Conservation (phyloP, 2,797 vertebrate genomes). For the Lithobates sylvaticus region DNA sequence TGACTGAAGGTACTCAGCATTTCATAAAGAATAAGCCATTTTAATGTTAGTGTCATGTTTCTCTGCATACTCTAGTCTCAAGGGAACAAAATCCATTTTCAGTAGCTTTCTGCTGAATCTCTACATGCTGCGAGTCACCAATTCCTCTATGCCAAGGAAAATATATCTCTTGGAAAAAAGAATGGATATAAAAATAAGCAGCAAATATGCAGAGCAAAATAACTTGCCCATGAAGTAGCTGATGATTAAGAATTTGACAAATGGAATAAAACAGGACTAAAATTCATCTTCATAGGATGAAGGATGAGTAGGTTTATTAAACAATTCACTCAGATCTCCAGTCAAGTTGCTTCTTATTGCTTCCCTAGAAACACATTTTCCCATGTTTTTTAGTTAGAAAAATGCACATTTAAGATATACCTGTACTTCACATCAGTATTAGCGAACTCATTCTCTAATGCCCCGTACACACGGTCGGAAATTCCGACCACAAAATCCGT, state of each 20-base stretch:
- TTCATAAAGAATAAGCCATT: slow-evolving; percentile 40
- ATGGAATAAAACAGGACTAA: slow-evolving; percentile 28
- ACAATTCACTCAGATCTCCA: not conserved
- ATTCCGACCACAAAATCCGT: no score
- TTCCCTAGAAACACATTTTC: not conserved
- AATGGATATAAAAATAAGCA: slow-evolving; percentile 84
- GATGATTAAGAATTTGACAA: slow-evolving; percentile 74
- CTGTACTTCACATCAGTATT: not conserved
- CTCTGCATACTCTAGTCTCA: slow-evolving; percentile 54
- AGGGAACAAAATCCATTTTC: slow-evolving; percentile 83
- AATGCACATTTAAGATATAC: not conserved
- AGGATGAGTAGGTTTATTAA: not conserved
- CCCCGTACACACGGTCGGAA: no score
- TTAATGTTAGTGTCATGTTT: slow-evolving; percentile 56
- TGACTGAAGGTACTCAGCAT: slow-evolving; percentile 5
- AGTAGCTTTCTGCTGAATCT: slow-evolving; percentile 84
- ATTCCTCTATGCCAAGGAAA: slow-evolving; percentile 82
- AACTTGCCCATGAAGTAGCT: slow-evolving; percentile 76
- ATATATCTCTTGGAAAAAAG: slow-evolving; percentile 79
- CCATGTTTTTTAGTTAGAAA: not conserved
- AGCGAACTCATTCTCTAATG: not conserved
- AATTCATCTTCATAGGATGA: not conserved
- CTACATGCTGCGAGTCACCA: slow-evolving; percentile 81
- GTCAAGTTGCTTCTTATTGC: not conserved
- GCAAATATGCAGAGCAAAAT: slow-evolving; percentile 76